Evolutionary conservation across 2,888 invertebrate genomes (phyloP), one percentile per base, ranked within the genome.

Genomic region (Polymixis lichenea): DNA sequence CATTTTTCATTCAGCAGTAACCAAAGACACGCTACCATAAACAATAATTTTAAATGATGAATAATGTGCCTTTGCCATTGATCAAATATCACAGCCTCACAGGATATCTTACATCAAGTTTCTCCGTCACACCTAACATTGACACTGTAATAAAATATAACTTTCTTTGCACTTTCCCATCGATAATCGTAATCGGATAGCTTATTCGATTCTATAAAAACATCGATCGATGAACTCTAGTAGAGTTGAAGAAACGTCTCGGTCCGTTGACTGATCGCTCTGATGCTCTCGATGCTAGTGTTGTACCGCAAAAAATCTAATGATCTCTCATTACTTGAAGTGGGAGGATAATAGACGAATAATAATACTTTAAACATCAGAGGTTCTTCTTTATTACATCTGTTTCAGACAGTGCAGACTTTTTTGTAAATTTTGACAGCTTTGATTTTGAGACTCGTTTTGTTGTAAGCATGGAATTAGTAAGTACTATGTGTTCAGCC

Each of bases 191-290:
- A 90, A 94, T 93, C 90, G 86, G 92, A 94, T 93, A 91, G 84
- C 83, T 60, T 85, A 82, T 87, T 87, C 80, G 83, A 86, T 74
- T 85, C 77, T 70, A 92, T 93, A 94, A 94, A 94, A 93, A 92
- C 91, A n/a, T 89, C 91, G 95, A 93, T 89, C 95, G 93, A 92
- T 94, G 95, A 95, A 95, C 95, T 89, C 87, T 86, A 76, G 22
- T 83, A 87, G 91, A 93, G 95, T 95, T 96, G 95, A 96, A 95
- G 91, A 95, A 94, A 95, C 96, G 95, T 94, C 90, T 86, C 95
- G 96, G 95, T 94, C 85, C 91, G 93, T 82, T 93, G 93, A 81
- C 82, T 93, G 92, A 93, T 93, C 90, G 90, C 87, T 88, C 86
- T 77, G 82, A 79, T 85, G 81, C 72, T 83, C 80, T 78, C 32